phyloP scores from a whole-genome alignment of 2,888 invertebrate genomes.

The Formica aserva region DNA sequence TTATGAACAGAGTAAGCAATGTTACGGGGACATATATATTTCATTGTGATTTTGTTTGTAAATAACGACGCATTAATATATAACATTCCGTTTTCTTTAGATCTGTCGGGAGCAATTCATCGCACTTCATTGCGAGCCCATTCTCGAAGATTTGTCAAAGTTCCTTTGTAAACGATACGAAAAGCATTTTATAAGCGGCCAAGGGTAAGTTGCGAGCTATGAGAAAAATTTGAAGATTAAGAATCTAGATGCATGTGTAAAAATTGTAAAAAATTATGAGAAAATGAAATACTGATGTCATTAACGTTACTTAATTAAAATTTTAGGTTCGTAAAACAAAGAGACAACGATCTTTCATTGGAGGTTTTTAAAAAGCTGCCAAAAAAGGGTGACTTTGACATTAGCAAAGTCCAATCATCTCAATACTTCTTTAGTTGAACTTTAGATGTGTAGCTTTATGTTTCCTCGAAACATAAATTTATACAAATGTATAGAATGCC shows the following conservation, averaged over 20 bases:
- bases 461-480: background rate
- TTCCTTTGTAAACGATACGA: slow-evolving; percentile 90
- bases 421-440: slow-evolving; percentile 94
- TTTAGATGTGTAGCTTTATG: background rate
- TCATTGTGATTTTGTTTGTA: background rate
- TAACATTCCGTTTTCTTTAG: slow-evolving; percentile 85
- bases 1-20: slow-evolving; percentile 93
- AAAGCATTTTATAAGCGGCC: background rate
- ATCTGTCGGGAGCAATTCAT: slow-evolving; percentile 99
- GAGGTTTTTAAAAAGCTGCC: slow-evolving; percentile 89
- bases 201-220: slow-evolving; percentile 26
- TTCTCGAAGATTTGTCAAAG: slow-evolving; percentile 94
- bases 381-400: slow-evolving; percentile 91
- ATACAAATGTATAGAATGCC: background rate
- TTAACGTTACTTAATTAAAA: slow-evolving; percentile 41
- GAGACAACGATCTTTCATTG: slow-evolving; percentile 85
- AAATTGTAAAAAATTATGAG: background rate
- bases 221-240: background rate
- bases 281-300: background rate
- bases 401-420: slow-evolving; percentile 91
- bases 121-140: slow-evolving; percentile 96
- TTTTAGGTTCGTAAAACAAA: slow-evolving; percentile 67
- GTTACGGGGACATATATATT: background rate
- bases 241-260: background rate
- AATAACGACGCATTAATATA: background rate